Conservation (phyloP, 1,140 invertebrate species). For the Cepaea nemoralis region DNA sequence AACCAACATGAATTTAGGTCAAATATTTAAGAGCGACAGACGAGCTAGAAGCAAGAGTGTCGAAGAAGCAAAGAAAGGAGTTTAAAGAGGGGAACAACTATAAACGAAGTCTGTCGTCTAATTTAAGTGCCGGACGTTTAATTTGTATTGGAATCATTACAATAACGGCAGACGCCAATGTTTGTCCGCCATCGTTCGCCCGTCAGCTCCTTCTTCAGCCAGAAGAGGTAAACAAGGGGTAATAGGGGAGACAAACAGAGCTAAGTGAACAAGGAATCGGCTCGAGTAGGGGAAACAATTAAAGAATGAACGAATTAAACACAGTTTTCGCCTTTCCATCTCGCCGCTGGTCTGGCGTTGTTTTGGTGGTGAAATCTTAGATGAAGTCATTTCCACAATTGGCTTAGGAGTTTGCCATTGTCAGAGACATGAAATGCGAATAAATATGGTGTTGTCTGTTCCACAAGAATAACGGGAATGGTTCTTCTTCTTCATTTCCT, state of each 20-base stretch:
- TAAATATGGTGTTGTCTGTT: too few relatives aligned
- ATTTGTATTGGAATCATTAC: slow-evolving; percentile 24
- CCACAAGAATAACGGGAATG: too few relatives aligned
- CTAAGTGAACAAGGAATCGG: slow-evolving; percentile 18
- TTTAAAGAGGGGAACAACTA: background rate
- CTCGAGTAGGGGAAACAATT: slow-evolving; percentile 23
- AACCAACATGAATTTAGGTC: background rate
- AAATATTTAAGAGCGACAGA: background rate
- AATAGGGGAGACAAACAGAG: slow-evolving; percentile 28
- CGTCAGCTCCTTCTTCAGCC: slow-evolving; percentile 27
- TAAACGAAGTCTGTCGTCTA: background rate
- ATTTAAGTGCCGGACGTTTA: slow-evolving; percentile 13
- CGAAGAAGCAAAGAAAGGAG: background rate
- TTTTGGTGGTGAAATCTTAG: background rate
- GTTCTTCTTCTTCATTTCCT: too few relatives aligned
- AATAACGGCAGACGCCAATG: slow-evolving; percentile 39
- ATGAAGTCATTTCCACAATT: slow-evolving; percentile 9
- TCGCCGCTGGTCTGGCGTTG: background rate
- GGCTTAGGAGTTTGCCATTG: too few relatives aligned
- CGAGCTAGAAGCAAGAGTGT: background rate
- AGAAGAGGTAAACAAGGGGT: slow-evolving; percentile 27
- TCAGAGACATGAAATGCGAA: too few relatives aligned
- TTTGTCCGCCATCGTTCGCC: slow-evolving; percentile 26
- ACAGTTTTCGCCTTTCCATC: background rate
- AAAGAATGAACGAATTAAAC: slow-evolving; percentile 27